Evolutionary conservation across 2,888 invertebrate species (phyloP).

Genomic region (Masnerella sp.): DNA sequence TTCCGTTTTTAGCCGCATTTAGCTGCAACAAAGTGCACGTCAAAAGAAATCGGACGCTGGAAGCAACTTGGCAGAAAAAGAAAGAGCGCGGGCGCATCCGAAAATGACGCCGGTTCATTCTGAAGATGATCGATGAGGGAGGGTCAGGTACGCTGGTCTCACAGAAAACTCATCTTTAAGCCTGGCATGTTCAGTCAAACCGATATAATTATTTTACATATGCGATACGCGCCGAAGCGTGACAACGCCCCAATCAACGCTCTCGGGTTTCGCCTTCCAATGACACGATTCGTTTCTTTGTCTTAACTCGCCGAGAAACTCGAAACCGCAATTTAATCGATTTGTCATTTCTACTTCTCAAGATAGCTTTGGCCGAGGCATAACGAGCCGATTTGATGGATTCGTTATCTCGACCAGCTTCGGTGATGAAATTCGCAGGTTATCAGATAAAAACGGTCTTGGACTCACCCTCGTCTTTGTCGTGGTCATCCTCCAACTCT

Average conservation of each 20-base stretch:
- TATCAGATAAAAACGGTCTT: conserved; percentile 30
- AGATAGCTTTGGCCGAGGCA: background rate
- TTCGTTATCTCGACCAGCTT: conserved; percentile 30
- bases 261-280: conserved; percentile 48
- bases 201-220: conserved; percentile 76
- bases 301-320: conserved; percentile 44
- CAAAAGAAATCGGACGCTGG: conserved; percentile 43
- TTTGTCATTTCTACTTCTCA: conserved; percentile 49
- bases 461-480: conserved; percentile 86
- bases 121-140: conserved; percentile 77
- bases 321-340: conserved; percentile 56
- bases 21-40: background rate
- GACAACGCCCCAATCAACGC: conserved; percentile 55
- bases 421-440: conserved; percentile 23
- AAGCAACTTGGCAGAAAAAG: conserved; percentile 55
- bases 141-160: conserved; percentile 71
- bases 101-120: conserved; percentile 69
- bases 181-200: conserved; percentile 69
- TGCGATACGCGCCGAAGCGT: conserved; percentile 64
- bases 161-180: conserved; percentile 69
- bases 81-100: conserved; percentile 65
- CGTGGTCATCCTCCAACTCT: conserved; percentile 91
- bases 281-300: conserved; percentile 56
- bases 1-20: background rate
- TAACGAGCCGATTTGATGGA: conserved; percentile 25